A percentile compares a stretch with the other conserved stretches of the same genome.
These are phyloP conservation scores for Microcebus jonahi DNA, from an alignment of 2,113 vertebrate species.

Conservation along the genomic window DNA sequence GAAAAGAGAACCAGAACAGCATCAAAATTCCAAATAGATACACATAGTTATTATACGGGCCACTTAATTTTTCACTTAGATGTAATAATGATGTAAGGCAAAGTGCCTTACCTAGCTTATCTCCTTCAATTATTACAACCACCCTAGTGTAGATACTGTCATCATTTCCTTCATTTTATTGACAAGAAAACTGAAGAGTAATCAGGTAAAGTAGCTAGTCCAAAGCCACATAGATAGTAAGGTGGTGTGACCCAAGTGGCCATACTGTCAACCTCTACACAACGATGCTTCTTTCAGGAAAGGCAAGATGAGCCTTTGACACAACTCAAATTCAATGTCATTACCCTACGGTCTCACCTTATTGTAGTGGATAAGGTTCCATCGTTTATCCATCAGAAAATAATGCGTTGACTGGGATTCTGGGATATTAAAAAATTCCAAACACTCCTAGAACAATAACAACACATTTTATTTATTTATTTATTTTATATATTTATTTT, in stretches of 20 bases:
- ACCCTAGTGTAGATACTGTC: not conserved
- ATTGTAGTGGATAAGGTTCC: constrained; percentile 99
- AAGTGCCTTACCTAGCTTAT: not conserved
- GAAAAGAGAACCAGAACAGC: not conserved
- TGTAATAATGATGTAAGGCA: not conserved
- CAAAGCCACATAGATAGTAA: not conserved
- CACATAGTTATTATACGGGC: not conserved
- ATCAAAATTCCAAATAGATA: not conserved
- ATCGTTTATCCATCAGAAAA: constrained; percentile 99
- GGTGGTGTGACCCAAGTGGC: not conserved
- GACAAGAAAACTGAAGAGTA: not conserved
- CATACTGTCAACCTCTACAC: not conserved
- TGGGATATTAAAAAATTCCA: constrained; percentile 99
- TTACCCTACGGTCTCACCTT: constrained; percentile 86
- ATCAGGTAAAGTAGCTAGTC: not conserved
- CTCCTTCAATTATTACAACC: not conserved
- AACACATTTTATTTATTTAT: constrained; percentile 22
- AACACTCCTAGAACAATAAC: constrained; percentile 90
- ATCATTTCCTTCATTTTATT: not conserved
- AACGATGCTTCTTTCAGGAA: not conserved
- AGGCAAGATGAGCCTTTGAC: not conserved
- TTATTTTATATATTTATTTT: no score
- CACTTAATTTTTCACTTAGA: not conserved
- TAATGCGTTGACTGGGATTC: constrained; percentile 97
- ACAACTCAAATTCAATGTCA: not conserved